Conservation (phyloP, 2,797 vertebrate species). For the Antrozous pallidus region DNA sequence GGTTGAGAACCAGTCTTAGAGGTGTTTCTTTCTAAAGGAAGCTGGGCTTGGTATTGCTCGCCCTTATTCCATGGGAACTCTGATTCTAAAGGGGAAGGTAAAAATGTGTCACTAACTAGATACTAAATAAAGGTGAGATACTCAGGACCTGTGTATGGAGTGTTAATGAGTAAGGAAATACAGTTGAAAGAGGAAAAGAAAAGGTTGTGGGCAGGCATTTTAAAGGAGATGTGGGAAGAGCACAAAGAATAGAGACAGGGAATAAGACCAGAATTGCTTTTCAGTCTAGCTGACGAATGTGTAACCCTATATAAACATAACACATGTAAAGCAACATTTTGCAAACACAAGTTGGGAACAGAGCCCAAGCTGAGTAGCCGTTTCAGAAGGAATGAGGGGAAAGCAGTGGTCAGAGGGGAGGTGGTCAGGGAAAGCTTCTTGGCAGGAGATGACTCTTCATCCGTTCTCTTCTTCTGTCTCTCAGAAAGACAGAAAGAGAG, state of each 20-base stretch:
- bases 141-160: not conserved
- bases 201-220: not conserved
- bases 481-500: slow-evolving; percentile 17
- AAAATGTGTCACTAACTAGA: slow-evolving; percentile 19
- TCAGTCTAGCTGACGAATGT: not conserved
- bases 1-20: too few species aligned
- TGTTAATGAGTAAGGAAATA: slow-evolving; percentile 18
- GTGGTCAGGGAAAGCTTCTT: not conserved
- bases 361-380: not conserved
- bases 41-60: not conserved
- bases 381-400: not conserved
- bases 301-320: not conserved
- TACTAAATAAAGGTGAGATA: not conserved
- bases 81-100: slow-evolving; percentile 48
- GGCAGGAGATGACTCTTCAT: not conserved
- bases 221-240: not conserved
- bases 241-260: not conserved
- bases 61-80: not conserved
- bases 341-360: not conserved
- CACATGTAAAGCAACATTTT: not conserved
- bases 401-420: not conserved
- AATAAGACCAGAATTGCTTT: not conserved
- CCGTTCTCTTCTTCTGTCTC: too few species aligned
- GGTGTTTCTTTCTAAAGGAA: not conserved
- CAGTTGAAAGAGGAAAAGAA: not conserved